Base-by-base conservation (phyloP, 2,113 vertebrate species). In the Otolemur garnettii region DNA sequence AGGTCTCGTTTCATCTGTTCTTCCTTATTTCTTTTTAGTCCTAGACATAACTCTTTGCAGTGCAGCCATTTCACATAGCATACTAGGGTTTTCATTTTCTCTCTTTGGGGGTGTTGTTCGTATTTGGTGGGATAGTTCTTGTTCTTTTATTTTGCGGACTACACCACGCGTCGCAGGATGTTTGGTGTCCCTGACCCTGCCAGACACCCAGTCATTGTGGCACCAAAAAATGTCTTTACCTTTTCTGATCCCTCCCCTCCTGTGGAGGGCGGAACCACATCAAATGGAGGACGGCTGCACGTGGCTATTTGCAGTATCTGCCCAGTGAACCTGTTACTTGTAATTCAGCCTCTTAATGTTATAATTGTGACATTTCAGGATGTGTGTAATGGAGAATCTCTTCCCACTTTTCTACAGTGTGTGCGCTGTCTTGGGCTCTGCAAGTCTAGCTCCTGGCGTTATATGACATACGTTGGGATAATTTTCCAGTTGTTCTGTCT, bases 341-440 rank as follows among this genome's bases (percentile, higher is more conserved):
- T 93, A 62, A 22, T 59, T 7, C 0, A 78, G 62, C 28, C 28
- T 91, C 68, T 86, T 80, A 71, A 38, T 75, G 8, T 88, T 89
- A 1, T 17, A 74, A 81, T 80, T 83, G 42, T 79, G 59, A 84
- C 18, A n/a, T 91, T 94, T 97, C 21, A 94, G 91, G 81, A 71
- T 84, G 59, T 68, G 10, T 72, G 0, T 90, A 80, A 38, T 38
- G 81, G 26, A 87, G 60, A 78, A n/a, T 79, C 57, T 62, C 28
- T 64, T 53, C 33, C 94, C n/a, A 50, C 18, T 75, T 88, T 50
- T 57, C 35, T 88, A 4, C 5, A 77, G 82, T 77, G 24, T 77
- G 50, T 84, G 71, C 69, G 10, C 38, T 79, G 35, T 91, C 24
- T 90, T 50, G 30, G 17, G 64, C 28, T 42, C 38, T 95, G 68